Conservation (phyloP, 2,113 vertebrate species). For the Passer domesticus region DNA sequence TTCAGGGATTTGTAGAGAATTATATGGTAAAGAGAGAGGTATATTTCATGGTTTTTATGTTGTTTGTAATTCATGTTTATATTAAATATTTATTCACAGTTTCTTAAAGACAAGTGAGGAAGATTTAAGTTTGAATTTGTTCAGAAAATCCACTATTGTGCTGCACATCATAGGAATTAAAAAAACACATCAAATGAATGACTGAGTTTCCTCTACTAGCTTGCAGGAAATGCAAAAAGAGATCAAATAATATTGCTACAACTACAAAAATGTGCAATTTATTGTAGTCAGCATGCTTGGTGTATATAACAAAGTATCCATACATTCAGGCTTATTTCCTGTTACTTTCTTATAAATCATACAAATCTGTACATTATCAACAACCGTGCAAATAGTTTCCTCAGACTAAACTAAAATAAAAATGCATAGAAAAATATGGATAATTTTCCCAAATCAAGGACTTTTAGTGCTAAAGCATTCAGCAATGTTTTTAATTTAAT, state of each 20-base stretch:
- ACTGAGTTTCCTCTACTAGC: neutral
- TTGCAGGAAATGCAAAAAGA: neutral
- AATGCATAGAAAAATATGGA: neutral
- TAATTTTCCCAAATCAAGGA: neutral
- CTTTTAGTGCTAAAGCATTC: neutral
- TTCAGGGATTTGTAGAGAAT: neutral
- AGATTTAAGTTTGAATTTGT: neutral
- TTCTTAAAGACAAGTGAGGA: neutral
- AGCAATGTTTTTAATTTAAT: neutral
- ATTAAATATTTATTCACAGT: neutral
- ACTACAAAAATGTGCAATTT: neutral
- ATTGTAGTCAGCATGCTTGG: neutral
- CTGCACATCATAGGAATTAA: conserved; percentile 51
- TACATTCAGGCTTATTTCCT: neutral
- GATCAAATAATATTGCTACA: neutral
- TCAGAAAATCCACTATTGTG: neutral
- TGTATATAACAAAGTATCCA: neutral
- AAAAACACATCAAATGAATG: conserved; percentile 31
- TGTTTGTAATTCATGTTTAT: neutral
- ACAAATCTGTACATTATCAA: neutral
- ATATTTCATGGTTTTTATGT: neutral
- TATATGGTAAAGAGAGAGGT: neutral
- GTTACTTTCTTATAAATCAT: neutral
- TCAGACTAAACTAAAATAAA: neutral
- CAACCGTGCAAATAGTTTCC: neutral